These are phyloP conservation scores for Antedon bifida DNA, from an alignment of 35 echinoderm and acorn worm genomes.

Conservation along the genomic window DNA sequence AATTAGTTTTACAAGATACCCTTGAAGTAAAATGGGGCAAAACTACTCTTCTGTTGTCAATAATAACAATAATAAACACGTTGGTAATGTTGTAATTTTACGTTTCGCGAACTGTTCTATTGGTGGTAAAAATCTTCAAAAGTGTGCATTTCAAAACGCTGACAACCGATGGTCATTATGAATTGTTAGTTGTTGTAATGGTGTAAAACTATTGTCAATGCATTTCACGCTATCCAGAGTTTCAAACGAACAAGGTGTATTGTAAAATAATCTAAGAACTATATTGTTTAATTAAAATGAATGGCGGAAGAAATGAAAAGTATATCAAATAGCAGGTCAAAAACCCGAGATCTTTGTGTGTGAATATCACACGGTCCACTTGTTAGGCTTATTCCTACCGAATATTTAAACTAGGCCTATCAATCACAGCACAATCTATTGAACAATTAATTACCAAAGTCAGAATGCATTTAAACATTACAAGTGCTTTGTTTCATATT, in stretches of 20 bases:
- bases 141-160: not conserved
- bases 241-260: not conserved
- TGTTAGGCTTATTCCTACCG: not conserved
- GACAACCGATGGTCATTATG: not conserved
- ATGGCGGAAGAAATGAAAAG: not conserved
- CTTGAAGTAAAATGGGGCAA: too few species aligned
- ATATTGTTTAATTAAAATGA: not conserved
- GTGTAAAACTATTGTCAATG: not conserved
- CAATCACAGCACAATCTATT: not conserved
- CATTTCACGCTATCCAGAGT: not conserved
- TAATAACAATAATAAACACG: too few species aligned
- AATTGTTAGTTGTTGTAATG: not conserved
- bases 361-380: not conserved
- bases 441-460: not conserved
- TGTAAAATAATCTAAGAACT: not conserved
- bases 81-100: not conserved
- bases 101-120: not conserved
- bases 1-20: too few species aligned
- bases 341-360: not conserved
- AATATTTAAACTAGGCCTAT: not conserved
- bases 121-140: not conserved
- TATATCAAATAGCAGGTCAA: not conserved
- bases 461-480: not conserved
- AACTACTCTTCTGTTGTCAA: too few species aligned
- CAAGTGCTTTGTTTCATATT: not conserved